Conservation (phyloP, 2,113 vertebrate species). For the Sisor rabdophorus region DNA sequence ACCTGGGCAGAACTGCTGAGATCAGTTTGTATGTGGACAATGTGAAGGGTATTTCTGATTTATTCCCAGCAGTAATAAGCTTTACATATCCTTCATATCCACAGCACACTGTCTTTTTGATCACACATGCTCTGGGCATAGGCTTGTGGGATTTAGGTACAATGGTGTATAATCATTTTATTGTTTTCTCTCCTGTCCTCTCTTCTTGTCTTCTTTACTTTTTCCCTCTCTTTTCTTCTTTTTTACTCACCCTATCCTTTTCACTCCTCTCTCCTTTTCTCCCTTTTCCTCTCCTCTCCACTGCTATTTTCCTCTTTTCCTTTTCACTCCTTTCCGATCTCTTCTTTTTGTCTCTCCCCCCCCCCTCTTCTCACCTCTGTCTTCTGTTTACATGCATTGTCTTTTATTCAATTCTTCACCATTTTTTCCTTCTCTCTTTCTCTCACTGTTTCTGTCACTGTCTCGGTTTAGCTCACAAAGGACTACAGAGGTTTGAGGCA, state of each 20-base stretch:
- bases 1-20: neutral
- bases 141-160: constrained; percentile 1
- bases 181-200: neutral
- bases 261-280: neutral
- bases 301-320: neutral
- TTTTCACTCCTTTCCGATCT: neutral
- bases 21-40: constrained; percentile 4
- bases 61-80: constrained; percentile 28
- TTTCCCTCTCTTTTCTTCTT: neutral
- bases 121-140: constrained; percentile 3
- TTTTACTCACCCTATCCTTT: too few relatives aligned
- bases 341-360: neutral
- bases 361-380: too few relatives aligned
- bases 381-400: neutral
- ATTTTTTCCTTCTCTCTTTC: neutral
- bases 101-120: constrained; percentile 15
- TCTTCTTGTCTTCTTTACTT: neutral
- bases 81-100: neutral
- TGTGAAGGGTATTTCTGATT: constrained; percentile 33
- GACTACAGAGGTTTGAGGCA: constrained; percentile 89
- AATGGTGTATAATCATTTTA: neutral
- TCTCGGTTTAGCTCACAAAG: constrained; percentile 79
- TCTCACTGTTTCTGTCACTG: neutral
- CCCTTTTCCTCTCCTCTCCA: neutral
- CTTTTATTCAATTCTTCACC: neutral